Evolutionary conservation across 1,140 invertebrate species (phyloP), one percentile per base, ranked within the genome.

Genomic region (Drosophila melanogaster): DNA sequence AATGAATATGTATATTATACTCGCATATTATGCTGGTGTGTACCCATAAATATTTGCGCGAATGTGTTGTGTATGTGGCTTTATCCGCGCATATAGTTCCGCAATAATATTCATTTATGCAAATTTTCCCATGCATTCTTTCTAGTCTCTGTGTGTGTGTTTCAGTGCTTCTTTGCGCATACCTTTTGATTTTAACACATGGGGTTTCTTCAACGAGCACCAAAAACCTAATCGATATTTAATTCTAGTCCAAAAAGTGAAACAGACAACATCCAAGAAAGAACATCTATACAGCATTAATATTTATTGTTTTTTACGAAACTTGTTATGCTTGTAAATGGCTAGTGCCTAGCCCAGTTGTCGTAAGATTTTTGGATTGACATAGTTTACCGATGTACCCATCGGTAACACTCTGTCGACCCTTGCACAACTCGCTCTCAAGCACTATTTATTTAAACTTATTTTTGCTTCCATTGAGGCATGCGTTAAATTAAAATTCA

Each of bases 31-130:
- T 35, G 53, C 22, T 19, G 22, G 55, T 41, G 12, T 65, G 38
- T 56, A 33, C 55, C 15, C 22, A 61, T 62, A 47, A 65, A 37
- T 65, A 55, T 77, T 51, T 77, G 14, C 37, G 50, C 35, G 44
- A 49, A 38, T 14, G 37, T 38, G 37, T 24, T 47, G 44, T 55
- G 22, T 67, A 41, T 65, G 51, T 43, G 72, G 38, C 37, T 44
- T 38, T 56, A 47, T 57, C 46, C 72, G 61, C 57, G 61, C 64
- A 50, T 61, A 75, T 64, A 86, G 79, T 86, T 86, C 81, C 81
- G 81, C 81, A 86, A 87, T 74, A 76, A 75, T 86, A 86, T 85
- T 81, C 81, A 87, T 87, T 85, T 85, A 85, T 85, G 81, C 72
- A 81, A 87, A 87, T 78, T 64, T 70, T 75, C 55, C 37, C 53